Conservation (phyloP, 2,888 invertebrate species). For the Marronus borbonicus region DNA sequence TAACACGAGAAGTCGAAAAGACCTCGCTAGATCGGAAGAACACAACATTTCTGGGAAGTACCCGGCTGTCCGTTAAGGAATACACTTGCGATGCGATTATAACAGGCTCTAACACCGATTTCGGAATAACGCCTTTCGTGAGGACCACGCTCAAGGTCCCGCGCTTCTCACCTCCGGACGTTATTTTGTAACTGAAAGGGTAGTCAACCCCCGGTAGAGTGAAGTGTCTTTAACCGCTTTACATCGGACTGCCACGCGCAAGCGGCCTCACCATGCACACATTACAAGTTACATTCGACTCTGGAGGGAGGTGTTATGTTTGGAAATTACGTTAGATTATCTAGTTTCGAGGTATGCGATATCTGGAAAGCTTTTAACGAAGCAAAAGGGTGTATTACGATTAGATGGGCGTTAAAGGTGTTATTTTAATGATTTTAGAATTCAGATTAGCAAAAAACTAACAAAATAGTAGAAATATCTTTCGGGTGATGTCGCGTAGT, state of each 20-base stretch:
- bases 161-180: not conserved
- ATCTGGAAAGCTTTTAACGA: not conserved
- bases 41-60: too few relatives aligned
- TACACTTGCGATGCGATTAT: too few relatives aligned
- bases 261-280: conserved; percentile 8
- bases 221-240: conserved; percentile 16
- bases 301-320: not conserved
- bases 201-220: conserved; percentile 40
- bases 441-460: too few relatives aligned
- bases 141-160: not conserved
- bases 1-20: not conserved
- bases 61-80: too few relatives aligned
- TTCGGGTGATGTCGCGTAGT: too few relatives aligned
- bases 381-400: too few relatives aligned
- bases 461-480: too few relatives aligned
- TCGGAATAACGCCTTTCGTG: too few relatives aligned
- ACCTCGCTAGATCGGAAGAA: too few relatives aligned
- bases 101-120: too few relatives aligned
- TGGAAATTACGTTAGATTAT: not conserved
- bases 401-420: too few relatives aligned
- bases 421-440: too few relatives aligned
- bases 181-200: conserved; percentile 44
- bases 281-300: not conserved
- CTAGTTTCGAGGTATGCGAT: not conserved
- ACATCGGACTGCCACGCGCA: conserved; percentile 12